Conservation (phyloP, 1,140 invertebrate species). For the Chironomus tepperi region DNA sequence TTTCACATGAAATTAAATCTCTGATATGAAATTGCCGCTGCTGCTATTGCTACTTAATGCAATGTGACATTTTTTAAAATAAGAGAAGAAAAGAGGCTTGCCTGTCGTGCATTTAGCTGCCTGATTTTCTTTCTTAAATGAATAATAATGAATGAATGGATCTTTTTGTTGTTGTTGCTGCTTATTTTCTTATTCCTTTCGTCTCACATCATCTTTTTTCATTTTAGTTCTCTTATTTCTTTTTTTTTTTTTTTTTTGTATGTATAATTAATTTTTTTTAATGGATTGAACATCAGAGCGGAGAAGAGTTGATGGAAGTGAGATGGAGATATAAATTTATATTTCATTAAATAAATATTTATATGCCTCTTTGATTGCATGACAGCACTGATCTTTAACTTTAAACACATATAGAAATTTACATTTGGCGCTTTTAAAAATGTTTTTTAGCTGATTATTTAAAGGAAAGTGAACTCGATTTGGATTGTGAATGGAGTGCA, state of each 20-base stretch:
- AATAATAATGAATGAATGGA: no score
- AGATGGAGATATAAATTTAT: no score
- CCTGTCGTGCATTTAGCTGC: neutral
- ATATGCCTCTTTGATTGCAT: neutral
- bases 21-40: neutral
- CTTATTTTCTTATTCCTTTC: no score
- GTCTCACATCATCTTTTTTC: no score
- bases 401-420: neutral
- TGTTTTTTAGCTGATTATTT: no score
- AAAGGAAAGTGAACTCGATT: no score
- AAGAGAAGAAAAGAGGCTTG: constrained; percentile 3
- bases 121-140: no score
- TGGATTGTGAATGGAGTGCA: no score
- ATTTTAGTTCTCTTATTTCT: no score
- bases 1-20: constrained; percentile 23
- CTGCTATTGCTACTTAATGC: neutral
- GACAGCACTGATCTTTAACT: constrained; percentile 4
- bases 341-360: neutral
- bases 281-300: neutral
- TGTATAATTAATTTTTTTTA: constrained; percentile 15
- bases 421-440: no score
- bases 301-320: no score
- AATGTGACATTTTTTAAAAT: constrained; percentile 15
- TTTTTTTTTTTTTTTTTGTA: neutral
- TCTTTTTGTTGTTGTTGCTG: no score